Evolutionary conservation across 2,797 vertebrate species (phyloP), one percentile per base, ranked within the genome.

Genomic region (Holocentrus rufus): DNA sequence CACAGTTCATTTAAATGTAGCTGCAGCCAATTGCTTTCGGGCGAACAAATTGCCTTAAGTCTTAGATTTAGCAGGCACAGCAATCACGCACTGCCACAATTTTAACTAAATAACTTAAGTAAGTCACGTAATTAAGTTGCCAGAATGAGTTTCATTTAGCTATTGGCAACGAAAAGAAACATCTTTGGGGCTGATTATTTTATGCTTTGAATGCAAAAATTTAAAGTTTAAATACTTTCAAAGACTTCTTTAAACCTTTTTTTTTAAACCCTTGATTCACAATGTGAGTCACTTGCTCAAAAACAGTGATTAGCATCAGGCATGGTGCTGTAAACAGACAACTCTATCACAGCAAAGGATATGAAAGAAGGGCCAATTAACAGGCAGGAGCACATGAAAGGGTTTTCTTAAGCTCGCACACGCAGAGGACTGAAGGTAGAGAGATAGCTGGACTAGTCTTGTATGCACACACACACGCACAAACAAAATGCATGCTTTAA

Each of bases 1-100:
- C 84, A 82, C 78, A 74, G 53, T 80, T 74, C 23, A 82, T 87
- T 89, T 85, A 67, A 85, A 84, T 77, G 76, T 65, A 64, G 76
- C 84, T 42, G 39, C 76, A 71, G 64, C 66, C 79, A 42, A 73
- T 82, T 86, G 80, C 79, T 86, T 83, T 85, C 72, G 80, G 85
- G 78, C 63, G 73, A 79, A 62, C 66, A 70, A 81, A 83, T 66
- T 30, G 55, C 78, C 76, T 63, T 3, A 0, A 60, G 79, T 36
- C 27, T 61, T 46, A 71, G 49, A 64, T 70, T 74, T 25, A 80
- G 73, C 52, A 25, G 59, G 30, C 56, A 13, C 30, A 10, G 63
- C 50, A 75, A 56, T 65, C 42, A 2, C 55, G 22, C 62, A 30
- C 18, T 11, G 60, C 54, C 49, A 17, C 76, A 73, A 39, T 75